These are phyloP conservation scores for Eilema griseolum DNA, from an alignment of 2,888 invertebrate species.

Conservation along the genomic window DNA sequence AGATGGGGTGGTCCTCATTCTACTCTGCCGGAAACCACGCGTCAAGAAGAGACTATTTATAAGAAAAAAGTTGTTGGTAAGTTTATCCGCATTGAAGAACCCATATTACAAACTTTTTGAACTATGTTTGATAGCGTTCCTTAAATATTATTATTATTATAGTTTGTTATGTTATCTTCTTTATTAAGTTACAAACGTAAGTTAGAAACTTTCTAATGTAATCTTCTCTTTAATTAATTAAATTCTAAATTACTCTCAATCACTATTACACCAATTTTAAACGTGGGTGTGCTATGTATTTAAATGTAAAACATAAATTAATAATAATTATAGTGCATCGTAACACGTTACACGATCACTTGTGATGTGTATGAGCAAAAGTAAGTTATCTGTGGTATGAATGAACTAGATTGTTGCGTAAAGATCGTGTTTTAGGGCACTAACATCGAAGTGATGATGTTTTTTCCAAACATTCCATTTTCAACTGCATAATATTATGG, in stretches of 20 bases:
- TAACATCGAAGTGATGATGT: constrained; percentile 23
- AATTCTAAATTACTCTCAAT: not conserved
- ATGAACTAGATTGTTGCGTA: constrained; percentile 31
- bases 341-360: constrained; percentile 1
- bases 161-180: too few relatives aligned
- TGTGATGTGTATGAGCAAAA: constrained; percentile 16
- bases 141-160: too few relatives aligned
- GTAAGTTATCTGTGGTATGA: too few relatives aligned
- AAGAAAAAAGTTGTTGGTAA: too few relatives aligned
- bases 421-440: constrained; percentile 20
- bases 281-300: not conserved
- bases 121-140: too few relatives aligned
- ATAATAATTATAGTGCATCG: constrained; percentile 9
- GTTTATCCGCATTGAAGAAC: too few relatives aligned
- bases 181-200: not conserved
- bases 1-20: too few relatives aligned
- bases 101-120: too few relatives aligned
- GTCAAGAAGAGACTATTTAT: too few relatives aligned
- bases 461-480: not conserved
- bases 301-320: not conserved
- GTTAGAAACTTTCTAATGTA: not conserved
- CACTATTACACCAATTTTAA: not conserved
- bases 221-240: not conserved
- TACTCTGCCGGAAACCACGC: too few relatives aligned
- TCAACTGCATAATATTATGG: not conserved